A percentile compares a stretch with the other conserved stretches of the same genome.
phyloP scores from a whole-genome alignment of 2,113 vertebrate genomes.

The Chionomys nivalis region DNA sequence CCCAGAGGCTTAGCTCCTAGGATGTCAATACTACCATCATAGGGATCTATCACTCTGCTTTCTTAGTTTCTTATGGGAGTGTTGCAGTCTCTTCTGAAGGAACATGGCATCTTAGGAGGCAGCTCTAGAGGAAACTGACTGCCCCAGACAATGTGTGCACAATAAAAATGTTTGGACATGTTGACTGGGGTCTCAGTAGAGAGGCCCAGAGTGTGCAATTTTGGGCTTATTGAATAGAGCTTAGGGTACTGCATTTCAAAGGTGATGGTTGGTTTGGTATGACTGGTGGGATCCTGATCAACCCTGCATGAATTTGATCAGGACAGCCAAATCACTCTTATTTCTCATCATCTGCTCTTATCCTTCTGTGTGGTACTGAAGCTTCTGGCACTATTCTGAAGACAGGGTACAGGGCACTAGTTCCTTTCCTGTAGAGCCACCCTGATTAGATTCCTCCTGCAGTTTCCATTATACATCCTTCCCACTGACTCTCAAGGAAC shows the following conservation, averaged over 20 bases:
- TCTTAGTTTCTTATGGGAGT: not conserved
- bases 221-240: not conserved
- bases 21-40: not conserved
- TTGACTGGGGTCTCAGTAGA: not conserved
- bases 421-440: not conserved
- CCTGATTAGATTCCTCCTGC: not conserved
- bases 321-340: rapidly evolving
- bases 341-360: not conserved
- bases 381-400: not conserved
- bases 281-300: not conserved
- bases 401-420: no score
- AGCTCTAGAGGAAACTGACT: not conserved
- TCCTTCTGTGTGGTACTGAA: not conserved
- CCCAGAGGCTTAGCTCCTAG: not conserved
- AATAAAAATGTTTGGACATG: constrained; percentile 35
- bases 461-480: not conserved
- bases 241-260: not conserved
- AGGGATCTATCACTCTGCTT: not conserved
- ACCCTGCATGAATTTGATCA: not conserved
- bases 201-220: not conserved
- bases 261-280: not conserved
- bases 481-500: not conserved
- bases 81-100: not conserved
- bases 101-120: not conserved
- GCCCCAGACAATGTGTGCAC: not conserved